Evolutionary conservation across 2,113 vertebrate genomes (phyloP).

Genomic region (Rhabdornis inornatus): DNA sequence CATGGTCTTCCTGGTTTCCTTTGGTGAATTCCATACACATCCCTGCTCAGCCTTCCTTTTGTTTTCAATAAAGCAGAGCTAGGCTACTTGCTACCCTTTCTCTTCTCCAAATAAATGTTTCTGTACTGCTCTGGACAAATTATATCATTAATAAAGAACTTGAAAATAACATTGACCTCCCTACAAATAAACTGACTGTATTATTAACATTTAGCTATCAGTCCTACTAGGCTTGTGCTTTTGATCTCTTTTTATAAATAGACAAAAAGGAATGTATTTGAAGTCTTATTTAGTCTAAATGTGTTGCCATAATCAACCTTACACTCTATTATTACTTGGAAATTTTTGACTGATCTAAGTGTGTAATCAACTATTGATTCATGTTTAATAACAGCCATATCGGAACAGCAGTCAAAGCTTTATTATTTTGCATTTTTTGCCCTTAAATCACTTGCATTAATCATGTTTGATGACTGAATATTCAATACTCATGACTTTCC

Average conservation of each 20-base stretch:
- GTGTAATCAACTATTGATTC: slow-evolving; percentile 45
- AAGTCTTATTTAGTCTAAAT: slow-evolving; percentile 38
- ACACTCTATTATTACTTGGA: slow-evolving; percentile 17
- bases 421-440: slow-evolving; percentile 40
- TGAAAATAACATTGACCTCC: slow-evolving; percentile 17
- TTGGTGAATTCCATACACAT: not conserved
- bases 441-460: slow-evolving; percentile 54
- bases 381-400: slow-evolving; percentile 40
- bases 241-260: slow-evolving; percentile 47
- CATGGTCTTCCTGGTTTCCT: not conserved
- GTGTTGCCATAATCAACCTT: slow-evolving; percentile 6
- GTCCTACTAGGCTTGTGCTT: not conserved
- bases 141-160: not conserved
- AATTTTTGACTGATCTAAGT: slow-evolving; percentile 44
- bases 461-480: slow-evolving; percentile 28
- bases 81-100: not conserved
- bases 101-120: not conserved
- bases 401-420: slow-evolving; percentile 26
- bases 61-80: not conserved
- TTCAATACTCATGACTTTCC: slow-evolving; percentile 6
- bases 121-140: slow-evolving; percentile 1
- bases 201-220: slow-evolving; percentile 17
- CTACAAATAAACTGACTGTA: not conserved
- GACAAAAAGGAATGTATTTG: slow-evolving; percentile 31
- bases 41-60: not conserved